Conservation (phyloP, 2,888 invertebrate genomes). For the Octodonta nipae region DNA sequence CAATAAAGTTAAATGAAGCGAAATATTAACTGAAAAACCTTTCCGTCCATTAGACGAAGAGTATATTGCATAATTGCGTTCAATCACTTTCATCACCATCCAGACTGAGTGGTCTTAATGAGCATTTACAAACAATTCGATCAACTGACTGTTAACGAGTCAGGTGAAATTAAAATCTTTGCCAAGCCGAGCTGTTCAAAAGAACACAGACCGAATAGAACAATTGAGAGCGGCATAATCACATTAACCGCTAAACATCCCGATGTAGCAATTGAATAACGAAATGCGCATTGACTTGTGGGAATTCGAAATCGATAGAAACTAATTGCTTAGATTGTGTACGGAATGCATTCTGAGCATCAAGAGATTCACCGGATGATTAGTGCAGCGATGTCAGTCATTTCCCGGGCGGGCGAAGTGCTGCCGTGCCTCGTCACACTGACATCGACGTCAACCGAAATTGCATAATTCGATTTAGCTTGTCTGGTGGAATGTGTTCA, state of each 20-base stretch:
- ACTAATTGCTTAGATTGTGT: constrained; percentile 25
- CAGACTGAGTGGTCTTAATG: no score
- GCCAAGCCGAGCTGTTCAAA: no score
- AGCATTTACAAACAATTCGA: no score
- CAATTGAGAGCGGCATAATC: no score
- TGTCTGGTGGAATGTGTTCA: constrained; percentile 27
- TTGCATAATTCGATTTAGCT: constrained; percentile 34
- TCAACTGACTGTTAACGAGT: no score
- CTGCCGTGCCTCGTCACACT: constrained; percentile 23
- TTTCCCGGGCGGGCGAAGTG: constrained; percentile 21
- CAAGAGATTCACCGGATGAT: constrained; percentile 24
- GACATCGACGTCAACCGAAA: constrained; percentile 23
- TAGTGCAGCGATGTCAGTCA: constrained; percentile 33
- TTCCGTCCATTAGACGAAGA: no score
- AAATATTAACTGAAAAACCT: no score
- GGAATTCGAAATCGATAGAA: constrained; percentile 20
- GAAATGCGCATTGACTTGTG: constrained; percentile 16
- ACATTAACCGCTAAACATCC: constrained; percentile 16
- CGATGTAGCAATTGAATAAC: constrained; percentile 19
- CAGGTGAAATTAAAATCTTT: no score
- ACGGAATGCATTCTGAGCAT: constrained; percentile 19
- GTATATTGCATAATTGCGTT: no score
- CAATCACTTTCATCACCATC: no score
- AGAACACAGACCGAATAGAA: no score
- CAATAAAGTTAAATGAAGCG: no score